These are phyloP conservation scores for Bruchidius siliquastri DNA, from an alignment of 2,888 invertebrate species.

Conservation along the genomic window DNA sequence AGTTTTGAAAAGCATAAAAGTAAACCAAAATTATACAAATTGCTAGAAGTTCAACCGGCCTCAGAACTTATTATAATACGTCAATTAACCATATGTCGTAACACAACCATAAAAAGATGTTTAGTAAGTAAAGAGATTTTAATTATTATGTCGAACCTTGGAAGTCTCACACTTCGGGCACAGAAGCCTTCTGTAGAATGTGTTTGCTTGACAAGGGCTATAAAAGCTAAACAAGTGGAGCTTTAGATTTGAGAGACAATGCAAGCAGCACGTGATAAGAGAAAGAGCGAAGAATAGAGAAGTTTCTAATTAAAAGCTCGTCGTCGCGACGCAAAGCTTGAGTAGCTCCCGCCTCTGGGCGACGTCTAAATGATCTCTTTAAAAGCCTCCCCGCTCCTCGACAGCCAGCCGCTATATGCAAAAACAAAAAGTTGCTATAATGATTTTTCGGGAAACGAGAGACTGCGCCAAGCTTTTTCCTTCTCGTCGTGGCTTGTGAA, in stretches of 20 bases:
- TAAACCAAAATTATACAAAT: no score
- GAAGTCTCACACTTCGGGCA: no score
- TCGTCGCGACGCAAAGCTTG: not conserved
- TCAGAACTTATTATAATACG: no score
- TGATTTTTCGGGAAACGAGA: conserved; percentile 41
- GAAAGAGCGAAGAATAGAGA: not conserved
- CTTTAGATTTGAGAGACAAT: not conserved
- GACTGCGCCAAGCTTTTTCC: not conserved
- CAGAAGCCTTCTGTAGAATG: no score
- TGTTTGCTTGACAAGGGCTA: no score
- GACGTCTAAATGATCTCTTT: not conserved
- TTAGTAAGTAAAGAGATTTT: no score
- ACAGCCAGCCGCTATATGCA: conserved; percentile 18
- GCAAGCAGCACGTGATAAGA: not conserved
- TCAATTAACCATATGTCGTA: no score
- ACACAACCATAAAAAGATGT: no score
- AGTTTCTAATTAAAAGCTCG: not conserved
- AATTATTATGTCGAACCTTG: no score
- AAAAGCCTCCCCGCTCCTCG: not conserved
- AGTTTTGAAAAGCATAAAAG: no score
- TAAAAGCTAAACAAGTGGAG: no score
- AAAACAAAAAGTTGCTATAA: conserved; percentile 48
- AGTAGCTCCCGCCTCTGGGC: not conserved
- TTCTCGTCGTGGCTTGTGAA: not conserved
- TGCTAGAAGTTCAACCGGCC: no score